phyloP scores from a whole-genome alignment of 2,888 invertebrate genomes.

The Boloria selene region DNA sequence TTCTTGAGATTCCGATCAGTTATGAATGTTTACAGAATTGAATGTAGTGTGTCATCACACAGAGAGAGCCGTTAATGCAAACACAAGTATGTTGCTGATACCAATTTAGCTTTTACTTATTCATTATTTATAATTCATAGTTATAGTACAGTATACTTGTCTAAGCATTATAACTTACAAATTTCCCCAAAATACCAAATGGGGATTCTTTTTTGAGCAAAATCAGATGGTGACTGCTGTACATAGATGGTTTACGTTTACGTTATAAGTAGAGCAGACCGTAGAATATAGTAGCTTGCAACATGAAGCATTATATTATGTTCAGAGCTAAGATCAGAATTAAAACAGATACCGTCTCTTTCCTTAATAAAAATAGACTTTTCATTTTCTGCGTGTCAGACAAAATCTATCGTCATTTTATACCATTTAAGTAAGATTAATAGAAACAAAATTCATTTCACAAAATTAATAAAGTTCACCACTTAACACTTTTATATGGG shows the following conservation, averaged over 20 bases:
- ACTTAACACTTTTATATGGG: neutral
- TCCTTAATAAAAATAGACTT: no score
- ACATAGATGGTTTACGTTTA: neutral
- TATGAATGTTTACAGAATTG: slow-evolving; percentile 18
- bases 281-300: neutral
- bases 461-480: neutral
- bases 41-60: slow-evolving; percentile 47
- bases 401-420: no score
- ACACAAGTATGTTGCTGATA: slow-evolving; percentile 17
- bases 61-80: slow-evolving; percentile 38
- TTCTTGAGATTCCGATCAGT: no score
- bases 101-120: neutral
- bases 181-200: slow-evolving; percentile 27
- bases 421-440: neutral
- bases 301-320: neutral
- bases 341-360: no score
- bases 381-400: no score
- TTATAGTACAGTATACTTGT: slow-evolving; percentile 48
- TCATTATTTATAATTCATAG: neutral
- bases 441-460: neutral
- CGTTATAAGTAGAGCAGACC: neutral
- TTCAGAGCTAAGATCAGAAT: neutral
- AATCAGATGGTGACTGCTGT: slow-evolving; percentile 15
- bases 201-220: slow-evolving; percentile 9
- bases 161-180: slow-evolving; percentile 58